These are phyloP conservation scores for Sesamia inferens DNA, from an alignment of 2,888 invertebrate species.

Conservation along the genomic window DNA sequence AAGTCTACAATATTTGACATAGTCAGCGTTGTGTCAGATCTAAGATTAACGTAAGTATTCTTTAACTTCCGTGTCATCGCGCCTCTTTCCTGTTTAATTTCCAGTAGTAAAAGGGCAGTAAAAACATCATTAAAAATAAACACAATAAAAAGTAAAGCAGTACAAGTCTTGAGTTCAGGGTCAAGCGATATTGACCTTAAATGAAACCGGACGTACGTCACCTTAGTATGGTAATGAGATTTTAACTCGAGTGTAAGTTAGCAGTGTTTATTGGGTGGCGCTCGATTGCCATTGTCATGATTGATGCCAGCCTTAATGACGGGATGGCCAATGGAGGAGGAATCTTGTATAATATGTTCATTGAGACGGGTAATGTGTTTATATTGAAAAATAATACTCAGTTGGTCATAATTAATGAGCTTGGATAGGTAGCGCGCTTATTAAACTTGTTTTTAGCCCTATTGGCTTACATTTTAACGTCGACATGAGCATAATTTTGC, in stretches of 20 bases:
- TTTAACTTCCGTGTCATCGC: background rate
- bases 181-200: constrained; percentile 60
- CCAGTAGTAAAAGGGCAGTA: background rate
- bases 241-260: constrained; percentile 66
- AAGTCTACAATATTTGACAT: background rate
- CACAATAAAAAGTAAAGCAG: constrained; percentile 19
- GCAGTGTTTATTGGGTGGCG: constrained; percentile 57
- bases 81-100: background rate
- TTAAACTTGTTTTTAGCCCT: background rate
- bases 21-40: background rate
- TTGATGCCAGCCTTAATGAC: constrained; percentile 62
- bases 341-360: constrained; percentile 33
- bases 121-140: constrained; percentile 18
- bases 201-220: constrained; percentile 62
- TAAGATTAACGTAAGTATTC: background rate
- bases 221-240: constrained; percentile 63
- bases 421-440: background rate
- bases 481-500: background rate
- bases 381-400: constrained; percentile 21
- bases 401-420: background rate
- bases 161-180: constrained; percentile 57
- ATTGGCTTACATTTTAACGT: background rate
- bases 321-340: constrained; percentile 35
- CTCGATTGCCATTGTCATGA: constrained; percentile 51
- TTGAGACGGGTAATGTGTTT: constrained; percentile 31